A percentile compares a stretch with the other conserved stretches of the same genome.
phyloP scores from a whole-genome alignment of 2,113 vertebrate genomes.

The Dasyurus viverrinus region DNA sequence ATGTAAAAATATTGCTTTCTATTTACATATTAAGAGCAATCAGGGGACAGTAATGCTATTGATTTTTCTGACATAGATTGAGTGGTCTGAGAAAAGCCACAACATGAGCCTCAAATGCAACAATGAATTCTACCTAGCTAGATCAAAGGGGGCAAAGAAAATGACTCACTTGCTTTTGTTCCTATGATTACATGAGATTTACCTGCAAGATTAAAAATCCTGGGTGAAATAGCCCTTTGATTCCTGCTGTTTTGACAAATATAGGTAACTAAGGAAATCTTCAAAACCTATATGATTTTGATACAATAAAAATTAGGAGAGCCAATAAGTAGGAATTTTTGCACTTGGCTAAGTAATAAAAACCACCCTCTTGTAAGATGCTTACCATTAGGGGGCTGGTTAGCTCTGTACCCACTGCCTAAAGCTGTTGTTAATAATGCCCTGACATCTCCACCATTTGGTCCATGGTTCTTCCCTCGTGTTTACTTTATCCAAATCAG shows the following conservation, averaged over 20 bases:
- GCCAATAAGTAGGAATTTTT: not conserved
- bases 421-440: not conserved
- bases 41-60: conserved; percentile 65
- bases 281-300: not conserved
- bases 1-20: conserved; percentile 59
- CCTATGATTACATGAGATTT: conserved; percentile 10
- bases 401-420: not conserved
- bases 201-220: not conserved
- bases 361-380: not conserved
- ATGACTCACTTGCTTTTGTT: conserved; percentile 37
- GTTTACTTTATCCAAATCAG: not conserved
- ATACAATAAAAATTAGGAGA: not conserved
- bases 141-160: conserved; percentile 60
- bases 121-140: conserved; percentile 60
- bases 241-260: not conserved
- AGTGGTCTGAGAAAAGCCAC: conserved; percentile 64
- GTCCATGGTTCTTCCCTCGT: not conserved
- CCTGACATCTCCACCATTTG: not conserved
- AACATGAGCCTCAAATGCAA: conserved; percentile 51
- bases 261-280: conserved; percentile 18
- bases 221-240: conserved; percentile 32
- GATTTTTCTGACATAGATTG: conserved; percentile 74
- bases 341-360: not conserved
- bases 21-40: conserved; percentile 79
- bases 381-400: not conserved